Evolutionary conservation across 2,888 invertebrate species (phyloP).

Genomic region (Vannuccia rotundouncinata): DNA sequence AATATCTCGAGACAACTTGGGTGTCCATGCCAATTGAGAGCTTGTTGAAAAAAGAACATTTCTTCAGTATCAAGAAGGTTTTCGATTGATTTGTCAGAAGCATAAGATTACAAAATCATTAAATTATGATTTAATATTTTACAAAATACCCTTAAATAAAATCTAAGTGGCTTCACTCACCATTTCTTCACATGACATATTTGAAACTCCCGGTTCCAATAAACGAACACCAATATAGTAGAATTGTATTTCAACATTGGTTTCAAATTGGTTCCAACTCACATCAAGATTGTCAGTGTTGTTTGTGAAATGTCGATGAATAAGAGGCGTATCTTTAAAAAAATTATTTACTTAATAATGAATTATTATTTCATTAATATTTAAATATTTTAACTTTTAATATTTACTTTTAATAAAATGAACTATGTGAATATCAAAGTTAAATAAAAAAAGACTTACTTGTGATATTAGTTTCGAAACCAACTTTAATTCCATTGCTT

Average conservation of each 20-base stretch:
- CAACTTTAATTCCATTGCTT: conserved; percentile 18
- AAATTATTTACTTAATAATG: no score
- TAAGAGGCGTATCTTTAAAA: background rate
- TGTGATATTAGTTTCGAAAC: background rate
- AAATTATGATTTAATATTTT: no score
- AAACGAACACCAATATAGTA: background rate
- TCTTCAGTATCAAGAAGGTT: no score
- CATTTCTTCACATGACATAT: background rate
- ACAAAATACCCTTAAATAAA: background rate
- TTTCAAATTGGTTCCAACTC: background rate
- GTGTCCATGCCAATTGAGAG: background rate
- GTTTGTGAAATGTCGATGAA: background rate
- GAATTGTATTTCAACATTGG: background rate
- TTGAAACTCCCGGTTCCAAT: background rate
- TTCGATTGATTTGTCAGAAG: no score
- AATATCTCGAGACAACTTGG: background rate
- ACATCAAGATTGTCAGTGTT: background rate
- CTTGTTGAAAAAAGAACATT: no score
- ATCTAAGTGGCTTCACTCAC: no score
- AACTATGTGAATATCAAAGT: no score
- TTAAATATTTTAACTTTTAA: no score
- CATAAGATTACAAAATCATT: no score
- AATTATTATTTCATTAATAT: no score
- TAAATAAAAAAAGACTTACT: no score
- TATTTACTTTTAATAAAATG: no score